Percentiles rank a stretch among this genome's conserved stretches.
Conservation (phyloP, 2,797 vertebrate species). For the Ambastaia sidthimunki region DNA sequence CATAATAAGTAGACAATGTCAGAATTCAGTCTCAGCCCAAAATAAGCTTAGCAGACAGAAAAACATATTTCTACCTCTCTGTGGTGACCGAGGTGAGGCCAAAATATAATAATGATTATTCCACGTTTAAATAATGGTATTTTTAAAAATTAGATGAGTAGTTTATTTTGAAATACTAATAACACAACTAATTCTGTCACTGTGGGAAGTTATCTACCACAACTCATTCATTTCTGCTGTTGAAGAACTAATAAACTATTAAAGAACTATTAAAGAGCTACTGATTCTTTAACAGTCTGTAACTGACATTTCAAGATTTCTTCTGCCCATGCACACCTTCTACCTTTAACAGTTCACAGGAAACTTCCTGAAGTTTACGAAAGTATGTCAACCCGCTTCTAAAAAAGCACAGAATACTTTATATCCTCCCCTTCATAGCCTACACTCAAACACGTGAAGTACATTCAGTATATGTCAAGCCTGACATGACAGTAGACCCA, state of each 20-base stretch:
- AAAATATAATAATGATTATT: background rate
- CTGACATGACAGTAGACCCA: slow-evolving; percentile 35
- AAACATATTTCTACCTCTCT: background rate
- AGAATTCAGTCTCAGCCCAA: slow-evolving; percentile 14
- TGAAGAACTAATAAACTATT: too few relatives aligned
- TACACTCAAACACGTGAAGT: background rate
- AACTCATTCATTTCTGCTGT: background rate
- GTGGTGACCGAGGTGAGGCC: background rate
- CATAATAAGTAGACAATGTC: slow-evolving; percentile 34
- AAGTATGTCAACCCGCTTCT: slow-evolving; percentile 1
- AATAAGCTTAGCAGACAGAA: slow-evolving; percentile 18
- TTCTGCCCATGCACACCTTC: background rate
- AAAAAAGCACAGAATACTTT: background rate
- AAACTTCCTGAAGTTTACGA: background rate
- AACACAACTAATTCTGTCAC: background rate
- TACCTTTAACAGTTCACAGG: slow-evolving; percentile 9
- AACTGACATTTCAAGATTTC: background rate
- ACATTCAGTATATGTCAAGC: slow-evolving; percentile 23
- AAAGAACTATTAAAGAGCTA: too few relatives aligned
- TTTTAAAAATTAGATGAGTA: background rate
- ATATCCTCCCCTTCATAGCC: background rate
- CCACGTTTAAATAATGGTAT: background rate
- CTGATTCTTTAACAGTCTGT: background rate
- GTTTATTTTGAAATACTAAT: background rate
- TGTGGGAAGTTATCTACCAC: background rate